phyloP scores from a whole-genome alignment of 2,888 invertebrate genomes.

The Conus canariensis region DNA sequence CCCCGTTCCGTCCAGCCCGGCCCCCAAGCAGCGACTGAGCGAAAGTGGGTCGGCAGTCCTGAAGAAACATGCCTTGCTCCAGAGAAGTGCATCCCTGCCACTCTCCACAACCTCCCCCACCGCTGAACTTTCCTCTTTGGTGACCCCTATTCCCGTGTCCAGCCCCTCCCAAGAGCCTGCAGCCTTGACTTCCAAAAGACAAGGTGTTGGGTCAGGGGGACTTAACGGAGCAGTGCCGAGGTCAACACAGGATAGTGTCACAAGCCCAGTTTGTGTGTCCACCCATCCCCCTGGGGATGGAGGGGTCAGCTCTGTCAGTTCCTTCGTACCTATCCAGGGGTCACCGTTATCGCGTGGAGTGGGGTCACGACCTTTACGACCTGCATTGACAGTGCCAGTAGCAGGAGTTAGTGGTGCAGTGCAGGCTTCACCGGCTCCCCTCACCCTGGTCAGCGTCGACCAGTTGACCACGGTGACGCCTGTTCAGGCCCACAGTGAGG shows the following conservation, averaged over 20 bases:
- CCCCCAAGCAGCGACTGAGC: conserved; percentile 40
- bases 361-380: conserved; percentile 58
- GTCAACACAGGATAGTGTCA: neutral
- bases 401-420: neutral
- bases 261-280: conserved; percentile 59
- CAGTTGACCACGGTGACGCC: neutral
- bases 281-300: conserved; percentile 43
- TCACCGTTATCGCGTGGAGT: conserved; percentile 38
- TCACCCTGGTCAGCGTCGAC: neutral
- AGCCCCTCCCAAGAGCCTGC: neutral
- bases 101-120: conserved; percentile 29
- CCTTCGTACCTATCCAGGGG: conserved; percentile 70
- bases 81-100: conserved; percentile 48
- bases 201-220: neutral
- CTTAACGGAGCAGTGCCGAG: neutral
- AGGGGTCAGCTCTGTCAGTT: conserved; percentile 54
- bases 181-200: neutral
- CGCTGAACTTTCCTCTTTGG: neutral
- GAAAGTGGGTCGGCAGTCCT: conserved; percentile 37
- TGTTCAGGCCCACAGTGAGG: neutral
- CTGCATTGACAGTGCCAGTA: conserved; percentile 65
- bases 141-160: neutral
- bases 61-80: conserved; percentile 38
- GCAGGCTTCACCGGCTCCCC: neutral
- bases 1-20: conserved; percentile 47